Conservation (phyloP, 2,797 vertebrate species). For the Rhinatrema bivittatum region DNA sequence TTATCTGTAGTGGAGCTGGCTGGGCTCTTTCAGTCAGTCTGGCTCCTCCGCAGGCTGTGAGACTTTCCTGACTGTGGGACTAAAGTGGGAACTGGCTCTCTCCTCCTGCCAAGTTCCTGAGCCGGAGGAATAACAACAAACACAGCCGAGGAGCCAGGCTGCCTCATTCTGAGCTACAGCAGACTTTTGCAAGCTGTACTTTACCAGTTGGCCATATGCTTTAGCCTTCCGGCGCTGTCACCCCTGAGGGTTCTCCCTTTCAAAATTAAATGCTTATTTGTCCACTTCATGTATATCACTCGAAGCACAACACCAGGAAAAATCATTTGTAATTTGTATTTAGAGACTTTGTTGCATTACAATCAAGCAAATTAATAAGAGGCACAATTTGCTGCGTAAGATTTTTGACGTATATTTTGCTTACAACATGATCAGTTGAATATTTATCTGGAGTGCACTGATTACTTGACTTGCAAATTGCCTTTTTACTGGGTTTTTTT, state of each 20-base stretch:
- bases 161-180: conserved; percentile 51
- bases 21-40: conserved; percentile 86
- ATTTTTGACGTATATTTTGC: no score
- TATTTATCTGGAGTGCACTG: no score
- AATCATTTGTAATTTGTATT: conserved; percentile 40
- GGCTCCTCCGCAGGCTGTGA: conserved; percentile 86
- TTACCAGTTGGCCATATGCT: conserved; percentile 28
- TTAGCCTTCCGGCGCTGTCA: background rate
- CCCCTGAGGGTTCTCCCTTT: background rate
- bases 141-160: conserved; percentile 58
- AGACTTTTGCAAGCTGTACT: conserved; percentile 61
- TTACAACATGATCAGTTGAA: no score
- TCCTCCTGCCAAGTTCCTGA: conserved; percentile 70
- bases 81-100: conserved; percentile 59
- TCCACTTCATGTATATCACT: conserved; percentile 24
- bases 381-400: no score
- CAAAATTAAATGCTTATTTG: background rate
- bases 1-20: conserved; percentile 95
- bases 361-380: conserved; percentile 40
- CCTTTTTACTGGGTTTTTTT: no score
- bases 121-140: conserved; percentile 70
- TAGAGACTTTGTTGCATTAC: conserved; percentile 22
- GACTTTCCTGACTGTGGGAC: conserved; percentile 78
- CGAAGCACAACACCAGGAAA: conserved; percentile 27
- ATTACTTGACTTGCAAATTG: no score